These are phyloP conservation scores for Apoda limacodes DNA, from an alignment of 2,888 invertebrate genomes.

Conservation along the genomic window DNA sequence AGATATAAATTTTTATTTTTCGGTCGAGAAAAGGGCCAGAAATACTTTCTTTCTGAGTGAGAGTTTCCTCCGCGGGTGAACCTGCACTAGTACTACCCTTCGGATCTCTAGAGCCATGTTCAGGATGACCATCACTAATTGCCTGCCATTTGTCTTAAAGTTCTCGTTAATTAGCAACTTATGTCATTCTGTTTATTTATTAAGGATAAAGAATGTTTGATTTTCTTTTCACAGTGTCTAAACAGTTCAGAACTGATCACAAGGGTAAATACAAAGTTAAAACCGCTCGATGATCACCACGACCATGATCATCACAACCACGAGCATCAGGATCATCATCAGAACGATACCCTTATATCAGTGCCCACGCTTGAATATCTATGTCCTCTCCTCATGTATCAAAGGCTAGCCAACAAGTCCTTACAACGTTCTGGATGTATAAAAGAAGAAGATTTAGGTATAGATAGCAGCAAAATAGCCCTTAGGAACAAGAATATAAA, in stretches of 20 bases:
- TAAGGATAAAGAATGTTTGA: conserved; percentile 1
- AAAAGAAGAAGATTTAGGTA: conserved; percentile 15
- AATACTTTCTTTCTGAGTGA: no score
- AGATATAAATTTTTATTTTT: no score
- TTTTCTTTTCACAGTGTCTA: conserved; percentile 47
- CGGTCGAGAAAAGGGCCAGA: no score
- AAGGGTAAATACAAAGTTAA: conserved; percentile 50
- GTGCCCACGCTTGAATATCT: conserved; percentile 58
- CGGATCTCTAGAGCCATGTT: no score
- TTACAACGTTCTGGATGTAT: conserved; percentile 66
- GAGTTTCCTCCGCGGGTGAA: no score
- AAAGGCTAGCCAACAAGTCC: conserved; percentile 68
- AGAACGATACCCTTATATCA: conserved; percentile 30
- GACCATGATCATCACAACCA: conserved; percentile 26
- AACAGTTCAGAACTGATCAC: conserved; percentile 55
- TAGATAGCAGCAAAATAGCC: conserved; percentile 12
- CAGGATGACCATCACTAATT: neutral
- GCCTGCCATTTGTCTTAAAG: no score
- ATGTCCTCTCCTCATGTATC: conserved; percentile 77
- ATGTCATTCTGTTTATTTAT: neutral
- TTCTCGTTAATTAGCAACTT: no score
- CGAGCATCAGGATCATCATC: conserved; percentile 27
- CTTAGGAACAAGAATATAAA: conserved; percentile 43
- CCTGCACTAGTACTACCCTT: no score
- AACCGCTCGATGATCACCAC: conserved; percentile 34